Percentiles rank a stretch among this genome's conserved stretches.
Conservation (phyloP, 2,888 invertebrate genomes). For the Lithophane ornitopus region DNA sequence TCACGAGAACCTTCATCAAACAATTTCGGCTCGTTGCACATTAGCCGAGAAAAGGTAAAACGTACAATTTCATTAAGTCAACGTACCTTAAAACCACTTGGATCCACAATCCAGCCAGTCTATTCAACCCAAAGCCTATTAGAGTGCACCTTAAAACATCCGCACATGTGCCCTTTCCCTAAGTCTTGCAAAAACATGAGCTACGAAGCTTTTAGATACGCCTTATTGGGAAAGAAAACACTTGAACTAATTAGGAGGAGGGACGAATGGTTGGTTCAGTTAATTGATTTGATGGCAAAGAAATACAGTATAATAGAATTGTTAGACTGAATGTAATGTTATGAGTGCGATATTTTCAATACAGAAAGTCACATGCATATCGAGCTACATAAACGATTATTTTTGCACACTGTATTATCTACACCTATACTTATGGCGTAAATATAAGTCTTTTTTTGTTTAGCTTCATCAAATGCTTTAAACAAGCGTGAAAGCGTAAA, state of each 20-base stretch:
- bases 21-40: slow-evolving; percentile 54
- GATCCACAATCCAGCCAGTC: slow-evolving; percentile 72
- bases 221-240: slow-evolving; percentile 69
- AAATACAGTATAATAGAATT: slow-evolving; percentile 2
- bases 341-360: not conserved
- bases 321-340: not conserved
- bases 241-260: slow-evolving; percentile 53
- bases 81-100: slow-evolving; percentile 76
- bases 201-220: slow-evolving; percentile 62
- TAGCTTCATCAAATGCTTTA: not conserved
- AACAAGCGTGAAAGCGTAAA: not conserved
- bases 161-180: slow-evolving; percentile 68
- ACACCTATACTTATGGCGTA: not conserved
- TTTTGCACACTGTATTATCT: not conserved
- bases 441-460: not conserved
- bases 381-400: not conserved
- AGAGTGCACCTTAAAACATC: slow-evolving; percentile 75
- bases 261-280: slow-evolving; percentile 37
- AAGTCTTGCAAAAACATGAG: slow-evolving; percentile 62
- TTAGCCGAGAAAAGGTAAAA: slow-evolving; percentile 60
- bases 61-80: slow-evolving; percentile 78
- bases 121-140: slow-evolving; percentile 77
- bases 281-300: slow-evolving; percentile 47
- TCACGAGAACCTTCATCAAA: slow-evolving; percentile 33
- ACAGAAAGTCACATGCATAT: not conserved